Percentiles rank a stretch among this genome's conserved stretches.
These are phyloP conservation scores for Nylanderia fulva DNA, from an alignment of 1,140 invertebrate genomes.

Conservation along the genomic window DNA sequence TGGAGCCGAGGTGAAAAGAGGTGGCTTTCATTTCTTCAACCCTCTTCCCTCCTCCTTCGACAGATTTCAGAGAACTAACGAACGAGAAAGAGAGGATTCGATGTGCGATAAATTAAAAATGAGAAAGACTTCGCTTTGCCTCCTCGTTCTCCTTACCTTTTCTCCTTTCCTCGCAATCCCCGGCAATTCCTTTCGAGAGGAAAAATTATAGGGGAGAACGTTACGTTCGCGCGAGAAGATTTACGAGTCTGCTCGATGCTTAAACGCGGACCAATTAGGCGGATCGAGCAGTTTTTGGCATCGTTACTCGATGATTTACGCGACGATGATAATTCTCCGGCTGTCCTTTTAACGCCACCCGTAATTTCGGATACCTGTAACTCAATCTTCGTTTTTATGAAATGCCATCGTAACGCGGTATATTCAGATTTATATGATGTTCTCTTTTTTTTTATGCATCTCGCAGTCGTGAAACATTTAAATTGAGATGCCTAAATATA, in stretches of 20 bases:
- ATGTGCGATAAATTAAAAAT: slow-evolving; percentile 16
- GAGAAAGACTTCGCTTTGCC: not conserved
- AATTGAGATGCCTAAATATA: no score
- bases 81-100: not conserved
- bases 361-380: not conserved
- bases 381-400: not conserved
- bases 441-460: not conserved
- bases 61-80: slow-evolving; percentile 1
- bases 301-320: not conserved
- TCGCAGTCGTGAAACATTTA: no score
- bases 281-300: not conserved
- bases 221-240: slow-evolving; percentile 24
- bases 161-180: no score
- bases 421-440: not conserved
- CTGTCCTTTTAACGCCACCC: slow-evolving; percentile 9
- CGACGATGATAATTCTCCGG: not conserved
- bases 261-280: slow-evolving; percentile 36
- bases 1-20: slow-evolving; percentile 50
- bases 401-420: not conserved
- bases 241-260: slow-evolving; percentile 32
- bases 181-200: no score
- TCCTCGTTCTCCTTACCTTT: no score
- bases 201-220: slow-evolving; percentile 21
- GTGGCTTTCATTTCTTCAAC: not conserved
- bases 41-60: no score